Evolutionary conservation across 2,888 invertebrate genomes (phyloP), one percentile per base, ranked within the genome.

Genomic region (Disparrhopalites patrizii): DNA sequence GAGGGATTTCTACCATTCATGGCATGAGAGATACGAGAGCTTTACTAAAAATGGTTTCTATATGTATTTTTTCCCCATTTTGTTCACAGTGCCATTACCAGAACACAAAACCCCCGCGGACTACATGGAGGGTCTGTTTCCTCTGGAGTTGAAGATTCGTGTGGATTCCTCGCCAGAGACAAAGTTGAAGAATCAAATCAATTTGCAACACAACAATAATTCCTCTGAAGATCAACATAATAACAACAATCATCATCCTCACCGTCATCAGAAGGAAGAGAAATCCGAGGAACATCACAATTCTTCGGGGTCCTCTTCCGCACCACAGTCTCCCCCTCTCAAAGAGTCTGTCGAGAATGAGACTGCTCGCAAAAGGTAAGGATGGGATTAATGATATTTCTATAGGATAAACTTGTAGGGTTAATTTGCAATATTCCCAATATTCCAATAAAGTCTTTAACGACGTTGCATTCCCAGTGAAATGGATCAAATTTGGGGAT

Each of bases 31-130:
- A n/a, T n/a, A n/a, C n/a, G n/a, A n/a, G 10, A 47, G 13, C 8
- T 7, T 47, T 13, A n/a, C 18, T 47, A 13, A 47, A 18, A 47
- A 15, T 5, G 23, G 28, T 20, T 62, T 50, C 25, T 25, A 62
- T 20, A 52, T 65, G 68, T 30, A 70, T n/a, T n/a, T n/a, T n/a
- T 70, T 66, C 67, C 68, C 54, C 67, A 72, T 70, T 56, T 63
- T 62, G 62, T 55, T 77, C 78, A 62, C 78, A 86, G 86, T 85
- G 77, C 85, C 85, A 77, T 85, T 83, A 67, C 84, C 86, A 40
- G 85, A 86, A 76, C 84, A 85, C 76, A 87, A 86, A 78, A 85
- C 86, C 75, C 83, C 85, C 51, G 85, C 86, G 70, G 86, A 87
- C 78, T 88, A 86, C 78, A 86, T 88, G 75, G 82, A 83, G 73